These are phyloP conservation scores for Euwallacea fornicatus DNA, from an alignment of 1,140 invertebrate genomes.

Conservation along the genomic window DNA sequence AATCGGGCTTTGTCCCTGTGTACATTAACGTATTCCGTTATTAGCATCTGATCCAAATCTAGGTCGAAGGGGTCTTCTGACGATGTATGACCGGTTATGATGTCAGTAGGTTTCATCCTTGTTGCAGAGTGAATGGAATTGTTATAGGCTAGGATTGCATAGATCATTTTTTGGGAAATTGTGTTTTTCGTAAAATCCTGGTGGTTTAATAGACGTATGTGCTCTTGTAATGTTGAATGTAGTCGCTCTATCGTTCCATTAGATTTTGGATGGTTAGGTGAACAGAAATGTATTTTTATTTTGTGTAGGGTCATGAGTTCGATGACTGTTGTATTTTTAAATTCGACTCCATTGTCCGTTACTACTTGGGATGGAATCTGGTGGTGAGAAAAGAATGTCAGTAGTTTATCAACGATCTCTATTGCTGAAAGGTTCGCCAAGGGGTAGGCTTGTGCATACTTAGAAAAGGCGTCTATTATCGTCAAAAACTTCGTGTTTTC, in stretches of 20 bases:
- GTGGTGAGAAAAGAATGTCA: constrained; percentile 31
- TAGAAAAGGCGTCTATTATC: constrained; percentile 32
- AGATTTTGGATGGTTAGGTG: not conserved
- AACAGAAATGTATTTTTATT: not conserved
- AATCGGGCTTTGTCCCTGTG: constrained; percentile 21
- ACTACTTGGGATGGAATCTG: not conserved
- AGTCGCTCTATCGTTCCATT: not conserved
- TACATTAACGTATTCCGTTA: constrained; percentile 21
- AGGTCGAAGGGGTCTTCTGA: constrained; percentile 14
- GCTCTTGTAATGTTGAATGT: constrained; percentile 3
- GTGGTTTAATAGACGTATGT: constrained; percentile 17
- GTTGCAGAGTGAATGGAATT: constrained; percentile 22
- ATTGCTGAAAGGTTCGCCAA: not conserved
- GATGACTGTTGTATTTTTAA: not conserved
- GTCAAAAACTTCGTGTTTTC: constrained; percentile 33
- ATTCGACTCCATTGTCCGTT: not conserved
- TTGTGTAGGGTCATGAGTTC: not conserved
- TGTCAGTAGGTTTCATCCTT: constrained; percentile 19
- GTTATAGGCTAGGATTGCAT: constrained; percentile 34
- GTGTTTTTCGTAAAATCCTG: constrained; percentile 8
- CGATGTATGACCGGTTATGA: constrained; percentile 12
- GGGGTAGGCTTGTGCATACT: constrained; percentile 31
- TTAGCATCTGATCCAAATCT: constrained; percentile 12
- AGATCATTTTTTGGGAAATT: constrained; percentile 23
- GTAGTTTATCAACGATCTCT: constrained; percentile 24